Percentiles rank a stretch among this genome's conserved stretches.
phyloP scores from a whole-genome alignment of 2,797 vertebrate species.

The Botia almorhae region DNA sequence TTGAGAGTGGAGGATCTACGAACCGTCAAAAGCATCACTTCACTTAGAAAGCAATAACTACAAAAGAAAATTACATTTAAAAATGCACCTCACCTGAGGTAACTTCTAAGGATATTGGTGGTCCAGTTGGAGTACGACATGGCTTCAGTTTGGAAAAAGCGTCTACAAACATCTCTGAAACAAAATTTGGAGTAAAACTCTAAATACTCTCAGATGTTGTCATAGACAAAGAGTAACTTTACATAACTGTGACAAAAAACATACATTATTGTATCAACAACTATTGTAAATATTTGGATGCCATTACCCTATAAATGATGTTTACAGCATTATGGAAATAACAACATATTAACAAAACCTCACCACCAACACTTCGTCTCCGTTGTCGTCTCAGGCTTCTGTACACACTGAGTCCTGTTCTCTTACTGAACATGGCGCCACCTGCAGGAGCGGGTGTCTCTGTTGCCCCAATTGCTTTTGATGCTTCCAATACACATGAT shows the following conservation, averaged over 20 bases:
- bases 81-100: conserved; percentile 41
- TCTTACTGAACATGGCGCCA: conserved; percentile 37
- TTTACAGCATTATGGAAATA: not conserved
- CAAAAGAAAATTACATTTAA: not conserved
- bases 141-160: conserved; percentile 70
- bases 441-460: conserved; percentile 47
- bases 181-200: not conserved
- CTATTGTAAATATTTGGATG: too few species aligned
- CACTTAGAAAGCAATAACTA: not conserved
- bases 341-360: conserved; percentile 12
- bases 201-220: not conserved
- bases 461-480: not conserved
- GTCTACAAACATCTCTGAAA: conserved; percentile 70
- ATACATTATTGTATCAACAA: too few species aligned
- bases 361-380: conserved; percentile 65
- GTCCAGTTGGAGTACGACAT: conserved; percentile 51
- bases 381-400: conserved; percentile 53
- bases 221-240: too few species aligned
- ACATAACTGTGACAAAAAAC: too few species aligned
- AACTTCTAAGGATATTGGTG: conserved; percentile 36
- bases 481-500: conserved; percentile 39
- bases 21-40: not conserved
- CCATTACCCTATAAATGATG: not conserved
- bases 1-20: conserved; percentile 48
- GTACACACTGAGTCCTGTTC: conserved; percentile 49